A percentile compares a stretch with the other conserved stretches of the same genome.
Evolutionary conservation across 2,888 invertebrate species (phyloP).

Genomic region (Apodemia mormo): DNA sequence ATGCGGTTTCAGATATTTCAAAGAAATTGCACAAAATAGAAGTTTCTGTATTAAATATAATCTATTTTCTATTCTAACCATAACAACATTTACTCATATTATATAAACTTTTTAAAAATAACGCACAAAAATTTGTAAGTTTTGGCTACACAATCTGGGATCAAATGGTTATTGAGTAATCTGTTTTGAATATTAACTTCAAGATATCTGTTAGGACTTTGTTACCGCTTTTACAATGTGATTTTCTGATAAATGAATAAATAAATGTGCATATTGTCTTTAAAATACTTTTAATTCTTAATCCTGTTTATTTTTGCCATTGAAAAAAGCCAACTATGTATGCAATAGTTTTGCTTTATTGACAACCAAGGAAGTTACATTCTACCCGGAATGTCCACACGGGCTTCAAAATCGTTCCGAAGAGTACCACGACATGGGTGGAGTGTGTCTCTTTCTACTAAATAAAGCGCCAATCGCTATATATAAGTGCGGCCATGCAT

Average conservation of each 20-base stretch:
- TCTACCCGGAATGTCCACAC: no score
- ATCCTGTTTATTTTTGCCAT: neutral
- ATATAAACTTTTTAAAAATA: constrained; percentile 25
- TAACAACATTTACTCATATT: constrained; percentile 22
- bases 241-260: constrained; percentile 65
- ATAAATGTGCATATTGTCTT: constrained; percentile 61
- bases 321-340: no score
- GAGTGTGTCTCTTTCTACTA: no score
- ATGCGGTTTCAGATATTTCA: constrained; percentile 22
- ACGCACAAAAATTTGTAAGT: constrained; percentile 50
- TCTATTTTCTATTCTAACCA: constrained; percentile 29
- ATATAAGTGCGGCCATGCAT: no score
- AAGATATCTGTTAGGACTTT: constrained; percentile 47
- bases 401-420: no score
- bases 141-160: constrained; percentile 40
- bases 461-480: no score
- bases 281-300: neutral
- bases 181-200: constrained; percentile 19
- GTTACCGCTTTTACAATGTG: constrained; percentile 65
- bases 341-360: no score
- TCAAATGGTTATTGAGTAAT: constrained; percentile 20
- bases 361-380: no score
- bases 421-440: no score
- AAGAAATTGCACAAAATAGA: constrained; percentile 28
- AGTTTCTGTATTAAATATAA: constrained; percentile 26